A percentile compares a stretch with the other conserved stretches of the same genome.
Conservation (phyloP, 2,113 vertebrate genomes). For the Percina caprodes region DNA sequence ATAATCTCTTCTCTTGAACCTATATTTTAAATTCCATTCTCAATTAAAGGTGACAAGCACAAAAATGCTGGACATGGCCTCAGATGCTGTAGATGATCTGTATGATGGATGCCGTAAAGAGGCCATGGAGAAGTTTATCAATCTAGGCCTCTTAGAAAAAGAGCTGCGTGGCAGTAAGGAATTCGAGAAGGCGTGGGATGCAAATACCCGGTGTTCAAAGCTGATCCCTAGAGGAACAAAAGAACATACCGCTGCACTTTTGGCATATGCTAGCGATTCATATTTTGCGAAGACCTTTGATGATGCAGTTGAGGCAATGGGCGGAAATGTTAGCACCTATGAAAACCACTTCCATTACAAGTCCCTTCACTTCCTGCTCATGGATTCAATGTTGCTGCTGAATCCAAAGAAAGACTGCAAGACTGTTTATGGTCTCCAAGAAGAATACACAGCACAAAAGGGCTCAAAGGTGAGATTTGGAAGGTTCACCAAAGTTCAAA, state of each 20-base stretch:
- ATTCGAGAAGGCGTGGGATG: slow-evolving; percentile 41
- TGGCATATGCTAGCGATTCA: accelerated
- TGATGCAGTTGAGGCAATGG: slow-evolving; percentile 19
- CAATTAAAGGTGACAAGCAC: slow-evolving; percentile 18
- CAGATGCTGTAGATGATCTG: slow-evolving; percentile 60
- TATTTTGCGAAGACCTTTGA: neutral
- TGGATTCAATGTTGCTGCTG: slow-evolving; percentile 62
- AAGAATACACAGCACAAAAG: accelerated
- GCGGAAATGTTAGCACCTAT: slow-evolving; percentile 55
- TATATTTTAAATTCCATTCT: neutral
- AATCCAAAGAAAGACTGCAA: slow-evolving; percentile 22
- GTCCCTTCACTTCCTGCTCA: slow-evolving; percentile 80
- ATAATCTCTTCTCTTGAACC: neutral
- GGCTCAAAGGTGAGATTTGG: slow-evolving; percentile 67
- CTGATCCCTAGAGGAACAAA: slow-evolving; percentile 34
- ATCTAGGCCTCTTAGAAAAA: slow-evolving; percentile 48
- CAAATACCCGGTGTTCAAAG: accelerated
- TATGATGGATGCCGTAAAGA: slow-evolving; percentile 63
- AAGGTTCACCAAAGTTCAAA: slow-evolving; percentile 31
- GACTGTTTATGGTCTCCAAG: neutral
- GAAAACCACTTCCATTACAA: slow-evolving; percentile 72
- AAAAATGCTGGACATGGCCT: slow-evolving; percentile 48
- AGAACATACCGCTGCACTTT: slow-evolving; percentile 64
- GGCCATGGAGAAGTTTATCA: slow-evolving; percentile 64
- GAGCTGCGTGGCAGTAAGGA: slow-evolving; percentile 16